Evolutionary conservation across 2,113 vertebrate genomes (phyloP).

Genomic region (Psittacara wagleri): DNA sequence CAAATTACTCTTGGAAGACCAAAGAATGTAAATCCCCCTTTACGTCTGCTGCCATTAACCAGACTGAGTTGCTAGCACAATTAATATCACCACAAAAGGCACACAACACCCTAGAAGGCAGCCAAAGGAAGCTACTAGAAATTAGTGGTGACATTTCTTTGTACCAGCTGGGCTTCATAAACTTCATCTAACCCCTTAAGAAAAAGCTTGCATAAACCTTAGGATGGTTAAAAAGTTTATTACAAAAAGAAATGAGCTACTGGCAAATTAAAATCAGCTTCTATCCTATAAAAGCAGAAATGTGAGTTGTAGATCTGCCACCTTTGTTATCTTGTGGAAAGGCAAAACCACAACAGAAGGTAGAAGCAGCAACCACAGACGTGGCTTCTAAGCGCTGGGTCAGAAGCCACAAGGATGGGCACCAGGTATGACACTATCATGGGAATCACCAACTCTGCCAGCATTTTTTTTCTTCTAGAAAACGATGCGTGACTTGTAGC

Average conservation of each 20-base stretch:
- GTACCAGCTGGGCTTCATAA: neutral
- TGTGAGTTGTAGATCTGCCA: neutral
- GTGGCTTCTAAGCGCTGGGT: neutral
- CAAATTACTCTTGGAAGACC: neutral
- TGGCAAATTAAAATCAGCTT: neutral
- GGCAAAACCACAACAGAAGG: neutral
- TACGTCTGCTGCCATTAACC: neutral
- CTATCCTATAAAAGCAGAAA: neutral
- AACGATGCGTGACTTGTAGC: neutral
- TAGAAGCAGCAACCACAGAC: neutral
- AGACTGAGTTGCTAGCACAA: neutral
- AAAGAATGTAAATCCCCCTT: neutral
- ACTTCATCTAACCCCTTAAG: neutral
- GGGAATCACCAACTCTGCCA: neutral
- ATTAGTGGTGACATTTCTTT: neutral
- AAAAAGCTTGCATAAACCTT: neutral
- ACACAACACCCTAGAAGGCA: neutral
- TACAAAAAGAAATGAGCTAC: neutral
- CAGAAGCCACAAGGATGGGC: neutral
- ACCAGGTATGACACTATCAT: neutral
- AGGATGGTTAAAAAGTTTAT: neutral
- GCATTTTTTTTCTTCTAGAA: neutral
- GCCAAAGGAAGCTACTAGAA: neutral
- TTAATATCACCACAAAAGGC: neutral
- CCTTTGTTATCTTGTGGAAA: neutral